Percentiles rank a stretch among this genome's conserved stretches.
Conservation (phyloP, 2,888 invertebrate genomes). For the Euclidia mi region DNA sequence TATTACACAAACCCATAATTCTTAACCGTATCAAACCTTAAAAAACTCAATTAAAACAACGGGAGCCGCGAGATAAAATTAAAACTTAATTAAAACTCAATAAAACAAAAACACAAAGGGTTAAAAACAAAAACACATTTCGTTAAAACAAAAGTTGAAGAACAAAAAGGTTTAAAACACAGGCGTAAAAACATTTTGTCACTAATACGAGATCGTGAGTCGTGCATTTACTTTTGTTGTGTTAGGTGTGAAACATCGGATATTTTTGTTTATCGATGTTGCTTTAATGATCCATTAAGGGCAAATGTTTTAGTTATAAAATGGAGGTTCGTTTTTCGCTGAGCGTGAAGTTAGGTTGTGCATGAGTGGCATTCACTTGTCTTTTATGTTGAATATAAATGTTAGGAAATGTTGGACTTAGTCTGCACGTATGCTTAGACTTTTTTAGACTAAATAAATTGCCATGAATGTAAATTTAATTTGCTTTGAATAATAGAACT, state of each 20-base stretch:
- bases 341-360: slow-evolving; percentile 36
- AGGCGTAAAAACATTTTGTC: slow-evolving; percentile 82
- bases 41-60: slow-evolving; percentile 77
- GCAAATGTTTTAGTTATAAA: slow-evolving; percentile 48
- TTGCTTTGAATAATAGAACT: too few species aligned
- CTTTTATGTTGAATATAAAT: slow-evolving; percentile 18
- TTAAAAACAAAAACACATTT: slow-evolving; percentile 25
- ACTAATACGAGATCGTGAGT: slow-evolving; percentile 66
- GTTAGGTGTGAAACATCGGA: slow-evolving; percentile 56
- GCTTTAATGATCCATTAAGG: slow-evolving; percentile 58
- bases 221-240: slow-evolving; percentile 49
- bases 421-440: background rate
- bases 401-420: background rate
- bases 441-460: too few species aligned
- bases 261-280: slow-evolving; percentile 57
- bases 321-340: slow-evolving; percentile 33
- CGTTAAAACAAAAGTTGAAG: slow-evolving; percentile 16
- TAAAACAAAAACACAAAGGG: slow-evolving; percentile 51
- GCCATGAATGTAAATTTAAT: too few species aligned
- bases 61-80: slow-evolving; percentile 85
- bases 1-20: slow-evolving; percentile 66
- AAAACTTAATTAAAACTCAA: slow-evolving; percentile 87
- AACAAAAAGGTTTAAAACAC: slow-evolving; percentile 41
- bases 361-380: slow-evolving; percentile 8
- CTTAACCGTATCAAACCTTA: slow-evolving; percentile 68